A percentile compares a stretch with the other conserved stretches of the same genome.
Evolutionary conservation across 2,888 invertebrate species (phyloP).

Genomic region (Drosophila prostipennis): DNA sequence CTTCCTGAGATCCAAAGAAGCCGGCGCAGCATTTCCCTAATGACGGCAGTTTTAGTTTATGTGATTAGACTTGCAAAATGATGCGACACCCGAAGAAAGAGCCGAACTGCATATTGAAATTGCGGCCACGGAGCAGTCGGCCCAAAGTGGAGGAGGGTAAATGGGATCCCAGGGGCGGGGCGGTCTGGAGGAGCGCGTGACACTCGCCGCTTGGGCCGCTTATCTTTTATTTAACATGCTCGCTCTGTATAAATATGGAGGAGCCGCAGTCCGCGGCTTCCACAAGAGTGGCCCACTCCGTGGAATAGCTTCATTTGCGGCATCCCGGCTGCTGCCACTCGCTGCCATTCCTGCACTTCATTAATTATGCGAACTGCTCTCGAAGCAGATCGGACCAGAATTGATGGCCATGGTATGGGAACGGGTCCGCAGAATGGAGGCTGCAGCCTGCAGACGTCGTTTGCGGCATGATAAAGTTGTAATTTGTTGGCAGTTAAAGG

Average conservation of each 20-base stretch:
- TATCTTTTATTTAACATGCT: slow-evolving; percentile 77
- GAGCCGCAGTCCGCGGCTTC: slow-evolving; percentile 41
- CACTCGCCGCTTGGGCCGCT: slow-evolving; percentile 66
- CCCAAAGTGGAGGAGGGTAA: slow-evolving; percentile 4
- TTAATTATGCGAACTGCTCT: slow-evolving; percentile 72
- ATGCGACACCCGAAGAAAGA: slow-evolving; percentile 46
- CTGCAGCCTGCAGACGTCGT: slow-evolving; percentile 48
- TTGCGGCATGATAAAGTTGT: slow-evolving; percentile 80
- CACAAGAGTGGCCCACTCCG: slow-evolving; percentile 33
- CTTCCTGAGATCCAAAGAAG: slow-evolving; percentile 29
- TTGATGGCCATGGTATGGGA: slow-evolving; percentile 57
- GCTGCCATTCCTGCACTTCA: slow-evolving; percentile 71
- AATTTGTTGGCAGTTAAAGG: slow-evolving; percentile 80
- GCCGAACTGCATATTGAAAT: slow-evolving; percentile 42
- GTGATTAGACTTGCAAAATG: slow-evolving; percentile 65
- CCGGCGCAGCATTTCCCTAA: slow-evolving; percentile 39
- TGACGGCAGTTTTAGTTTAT: slow-evolving; percentile 61
- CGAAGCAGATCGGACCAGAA: slow-evolving; percentile 59
- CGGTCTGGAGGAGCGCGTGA: slow-evolving; percentile 55
- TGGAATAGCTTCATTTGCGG: slow-evolving; percentile 76
- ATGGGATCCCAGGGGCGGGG: slow-evolving; percentile 27
- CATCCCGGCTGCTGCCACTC: slow-evolving; percentile 43
- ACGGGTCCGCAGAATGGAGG: slow-evolving; percentile 24
- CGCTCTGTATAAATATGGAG: slow-evolving; percentile 78
- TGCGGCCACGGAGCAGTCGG: slow-evolving; percentile 20